Base-by-base conservation (phyloP, 2,113 vertebrate species). In the Himantopus leucocephalus region DNA sequence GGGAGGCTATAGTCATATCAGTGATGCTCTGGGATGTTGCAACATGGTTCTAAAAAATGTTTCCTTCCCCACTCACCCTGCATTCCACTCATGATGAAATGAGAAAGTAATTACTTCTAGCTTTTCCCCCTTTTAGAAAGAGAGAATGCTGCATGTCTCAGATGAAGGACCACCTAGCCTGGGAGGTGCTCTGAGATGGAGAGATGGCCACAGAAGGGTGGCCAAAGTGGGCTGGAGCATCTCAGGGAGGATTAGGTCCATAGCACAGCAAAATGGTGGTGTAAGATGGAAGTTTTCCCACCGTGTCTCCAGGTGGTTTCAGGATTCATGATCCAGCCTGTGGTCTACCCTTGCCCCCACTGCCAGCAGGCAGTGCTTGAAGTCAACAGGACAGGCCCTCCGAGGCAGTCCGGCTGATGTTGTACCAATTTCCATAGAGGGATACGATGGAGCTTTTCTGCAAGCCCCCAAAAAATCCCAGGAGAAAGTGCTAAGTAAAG, bases 401-500 rank as follows among this genome's bases (percentile, higher is more conserved):
- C 6, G 6, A 62, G 43, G 47, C 26, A 12, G 27, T 43, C 20
- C 50, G 62, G 12, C 20, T 77, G 67, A 29, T 35, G 27, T 18
- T 66, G 19, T 18, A 10, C 20, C 41, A 10, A 30, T 85, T 78
- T 76, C 43, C 83, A 81, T 6, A 55, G 24, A 45, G 53, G 12
- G 50, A 37, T 73, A 10, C 9, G 45, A 66, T 1, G 37, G n/a
- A 85, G 10, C 6, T 23, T 77, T 92, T 55, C 85, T 68, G 22
- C 15, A 50, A 55, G 5, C 12, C 45, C 43, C 35, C 0, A 1
- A 3, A 94, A 96, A 91, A 48, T 23, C 45, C 70, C 86, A 34
- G 53, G 77, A 92, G 92, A 95, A 96, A 96, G 91, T 95, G 95
- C 62, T 87, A 64, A 96, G 56, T 63, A 56, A 94, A 89, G 53